These are phyloP conservation scores for Tetragonula clypearis DNA, from an alignment of 1,140 invertebrate genomes.

Conservation along the genomic window DNA sequence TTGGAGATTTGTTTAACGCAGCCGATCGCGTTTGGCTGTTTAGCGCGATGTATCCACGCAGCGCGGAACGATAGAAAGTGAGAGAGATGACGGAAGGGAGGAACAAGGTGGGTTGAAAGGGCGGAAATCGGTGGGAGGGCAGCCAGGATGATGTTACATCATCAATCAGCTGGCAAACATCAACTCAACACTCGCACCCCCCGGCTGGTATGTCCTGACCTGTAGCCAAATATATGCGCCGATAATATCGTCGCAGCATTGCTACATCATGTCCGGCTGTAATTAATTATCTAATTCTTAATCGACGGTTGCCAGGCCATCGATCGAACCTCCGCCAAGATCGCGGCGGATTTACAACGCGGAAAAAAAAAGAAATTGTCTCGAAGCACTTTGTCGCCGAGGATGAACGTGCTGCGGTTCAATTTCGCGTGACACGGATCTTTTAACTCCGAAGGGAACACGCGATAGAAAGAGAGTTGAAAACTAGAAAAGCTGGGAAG, in stretches of 20 bases:
- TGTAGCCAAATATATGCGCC: conserved; percentile 74
- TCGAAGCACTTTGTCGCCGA: not conserved
- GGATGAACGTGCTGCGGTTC: too few relatives aligned
- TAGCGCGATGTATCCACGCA: conserved; percentile 40
- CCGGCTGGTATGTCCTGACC: conserved; percentile 69
- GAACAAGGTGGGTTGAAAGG: conserved; percentile 51
- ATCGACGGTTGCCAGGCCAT: conserved; percentile 41
- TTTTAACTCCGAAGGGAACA: not conserved
- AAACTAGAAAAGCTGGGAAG: too few relatives aligned
- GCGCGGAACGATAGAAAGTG: conserved; percentile 35
- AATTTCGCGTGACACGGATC: not conserved
- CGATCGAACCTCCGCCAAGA: conserved; percentile 5
- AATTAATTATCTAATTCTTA: conserved; percentile 71
- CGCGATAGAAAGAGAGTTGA: too few relatives aligned
- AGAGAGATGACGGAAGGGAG: conserved; percentile 36
- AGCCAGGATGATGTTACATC: conserved; percentile 78
- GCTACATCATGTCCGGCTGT: conserved; percentile 76
- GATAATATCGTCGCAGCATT: conserved; percentile 78
- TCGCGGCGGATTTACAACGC: conserved; percentile 23
- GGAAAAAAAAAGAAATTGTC: not conserved
- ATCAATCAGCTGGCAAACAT: conserved; percentile 81
- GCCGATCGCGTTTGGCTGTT: conserved; percentile 40
- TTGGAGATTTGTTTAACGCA: conserved; percentile 55
- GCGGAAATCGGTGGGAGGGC: conserved; percentile 66
- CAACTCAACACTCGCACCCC: conserved; percentile 79